Percentiles rank a stretch among this genome's conserved stretches.
phyloP scores from a whole-genome alignment of 1,140 invertebrate genomes.

The Plodia interpunctella region DNA sequence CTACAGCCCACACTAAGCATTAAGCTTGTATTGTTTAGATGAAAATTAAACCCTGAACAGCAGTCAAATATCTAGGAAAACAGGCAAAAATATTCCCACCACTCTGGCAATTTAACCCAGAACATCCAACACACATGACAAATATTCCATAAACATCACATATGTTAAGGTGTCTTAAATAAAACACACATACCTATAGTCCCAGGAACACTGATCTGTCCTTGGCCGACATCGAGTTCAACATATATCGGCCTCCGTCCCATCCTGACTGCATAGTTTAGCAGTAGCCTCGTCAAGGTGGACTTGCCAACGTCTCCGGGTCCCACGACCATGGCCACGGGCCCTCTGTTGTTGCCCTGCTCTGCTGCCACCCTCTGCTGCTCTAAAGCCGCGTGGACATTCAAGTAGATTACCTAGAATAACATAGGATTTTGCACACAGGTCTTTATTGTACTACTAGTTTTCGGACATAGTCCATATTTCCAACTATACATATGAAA shows the following conservation, averaged over 20 bases:
- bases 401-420: constrained; percentile 87
- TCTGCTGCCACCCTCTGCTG: constrained; percentile 89
- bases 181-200: constrained; percentile 88
- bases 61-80: no score
- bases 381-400: constrained; percentile 96
- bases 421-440: no score
- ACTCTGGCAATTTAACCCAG: no score
- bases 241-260: constrained; percentile 92
- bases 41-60: no score
- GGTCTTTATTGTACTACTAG: no score
- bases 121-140: no score
- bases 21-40: no score
- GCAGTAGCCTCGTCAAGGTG: constrained; percentile 90
- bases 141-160: no score
- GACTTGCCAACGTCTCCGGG: constrained; percentile 98
- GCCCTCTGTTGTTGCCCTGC: constrained; percentile 84
- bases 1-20: no score
- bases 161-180: neutral
- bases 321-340: constrained; percentile 94
- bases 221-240: constrained; percentile 98
- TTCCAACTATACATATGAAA: no score
- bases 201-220: constrained; percentile 93
- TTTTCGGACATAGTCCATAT: no score
- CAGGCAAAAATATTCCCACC: no score
- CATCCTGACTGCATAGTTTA: constrained; percentile 96